A percentile compares a stretch with the other conserved stretches of the same genome.
These are phyloP conservation scores for Hyla sarda DNA, from an alignment of 2,113 vertebrate species.

Conservation along the genomic window DNA sequence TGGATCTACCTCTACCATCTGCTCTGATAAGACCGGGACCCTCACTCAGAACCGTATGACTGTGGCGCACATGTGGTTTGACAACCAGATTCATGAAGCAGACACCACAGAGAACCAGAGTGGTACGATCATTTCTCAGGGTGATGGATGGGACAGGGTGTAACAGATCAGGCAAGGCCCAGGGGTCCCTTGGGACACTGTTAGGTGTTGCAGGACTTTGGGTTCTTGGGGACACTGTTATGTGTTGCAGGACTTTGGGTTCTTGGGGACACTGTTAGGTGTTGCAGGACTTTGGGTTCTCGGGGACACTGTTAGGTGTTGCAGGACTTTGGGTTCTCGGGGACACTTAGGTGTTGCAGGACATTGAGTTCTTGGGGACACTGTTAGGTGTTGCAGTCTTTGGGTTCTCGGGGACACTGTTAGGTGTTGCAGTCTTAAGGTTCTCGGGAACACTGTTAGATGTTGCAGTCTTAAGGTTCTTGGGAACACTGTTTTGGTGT, in stretches of 20 bases:
- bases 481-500: no score
- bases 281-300: rapidly evolving
- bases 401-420: no score
- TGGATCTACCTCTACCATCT: constrained; percentile 83
- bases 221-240: neutral
- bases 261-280: neutral
- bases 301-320: neutral
- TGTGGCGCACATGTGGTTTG: constrained; percentile 84
- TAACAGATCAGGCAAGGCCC: no score
- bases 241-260: no score
- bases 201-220: no score
- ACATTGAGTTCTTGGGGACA: no score
- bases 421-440: no score
- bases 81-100: constrained; percentile 83
- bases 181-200: no score
- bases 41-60: constrained; percentile 85
- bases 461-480: no score
- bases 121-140: constrained; percentile 65
- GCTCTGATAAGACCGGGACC: constrained; percentile 82
- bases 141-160: neutral
- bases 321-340: no score
- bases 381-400: no score
- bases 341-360: neutral
- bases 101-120: constrained; percentile 84
- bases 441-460: no score